Percentiles rank a stretch among this genome's conserved stretches.
These are phyloP conservation scores for Endomychus coccineus DNA, from an alignment of 2,888 invertebrate genomes.

Conservation along the genomic window DNA sequence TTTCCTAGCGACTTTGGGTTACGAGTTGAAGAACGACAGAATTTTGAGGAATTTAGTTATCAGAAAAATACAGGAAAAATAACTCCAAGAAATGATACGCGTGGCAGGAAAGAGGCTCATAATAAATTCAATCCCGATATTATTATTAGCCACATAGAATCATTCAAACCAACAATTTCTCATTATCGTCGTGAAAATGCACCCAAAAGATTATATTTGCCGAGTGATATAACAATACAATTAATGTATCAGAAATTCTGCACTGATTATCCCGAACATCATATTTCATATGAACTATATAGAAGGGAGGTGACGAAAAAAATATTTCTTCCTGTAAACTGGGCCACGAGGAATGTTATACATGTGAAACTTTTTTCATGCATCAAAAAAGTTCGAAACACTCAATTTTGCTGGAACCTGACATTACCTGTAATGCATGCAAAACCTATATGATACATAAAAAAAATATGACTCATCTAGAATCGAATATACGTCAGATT, in stretches of 20 bases:
- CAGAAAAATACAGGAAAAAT: too few relatives aligned
- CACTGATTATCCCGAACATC: not conserved
- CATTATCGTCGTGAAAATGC: slow-evolving; percentile 7
- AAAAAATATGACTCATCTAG: too few relatives aligned
- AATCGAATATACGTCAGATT: not conserved
- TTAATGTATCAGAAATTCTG: slow-evolving; percentile 4
- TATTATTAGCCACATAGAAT: not conserved
- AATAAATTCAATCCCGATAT: not conserved
- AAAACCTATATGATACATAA: not conserved
- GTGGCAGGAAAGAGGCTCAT: too few relatives aligned
- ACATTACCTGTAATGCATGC: not conserved
- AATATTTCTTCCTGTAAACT: slow-evolving; percentile 5
- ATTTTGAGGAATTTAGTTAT: too few relatives aligned
- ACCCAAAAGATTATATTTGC: not conserved
- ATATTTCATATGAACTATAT: slow-evolving; percentile 5
- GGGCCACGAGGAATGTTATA: slow-evolving; percentile 3
- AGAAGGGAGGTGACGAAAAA: not conserved
- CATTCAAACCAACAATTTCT: not conserved
- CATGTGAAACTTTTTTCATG: not conserved
- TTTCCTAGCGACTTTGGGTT: too few relatives aligned
- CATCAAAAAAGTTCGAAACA: not conserved
- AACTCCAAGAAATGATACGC: too few relatives aligned
- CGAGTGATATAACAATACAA: slow-evolving; percentile 3
- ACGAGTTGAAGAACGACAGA: too few relatives aligned
- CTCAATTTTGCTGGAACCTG: not conserved